Base-by-base conservation (phyloP, 2,888 invertebrate genomes). In the Chymomyza caudatula region DNA sequence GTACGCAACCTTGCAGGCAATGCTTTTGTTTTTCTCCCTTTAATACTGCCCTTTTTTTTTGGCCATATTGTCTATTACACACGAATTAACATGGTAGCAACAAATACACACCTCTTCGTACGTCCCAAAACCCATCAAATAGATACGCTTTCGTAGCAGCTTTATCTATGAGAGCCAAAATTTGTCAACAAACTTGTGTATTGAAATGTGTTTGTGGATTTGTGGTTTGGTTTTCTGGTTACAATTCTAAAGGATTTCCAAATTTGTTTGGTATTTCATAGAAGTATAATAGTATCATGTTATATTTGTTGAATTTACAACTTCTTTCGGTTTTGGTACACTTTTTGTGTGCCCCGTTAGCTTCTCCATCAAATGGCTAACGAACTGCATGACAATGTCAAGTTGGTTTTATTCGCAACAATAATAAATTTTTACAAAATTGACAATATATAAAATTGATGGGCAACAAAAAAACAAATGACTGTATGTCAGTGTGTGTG, bases 351-450 rank as follows among this genome's bases (percentile, higher is more conserved):
- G 25, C 15, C 13, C 5, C 20, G 13, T 47, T 47, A 47, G n/a
- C 20, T 37, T 8, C 29, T 37, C 19, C 51, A 17, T 51, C 64
- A 77, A 77, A 74, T 67, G 63, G 75, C 79, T 75, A 83, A 86
- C 83, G 79, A 83, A 85, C 77, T 83, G 82, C 83, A 85, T 83
- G 83, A 83, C 86, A 83, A 86, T 83, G 86, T 83, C 82, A 78
- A 86, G 77, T 83, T 37, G 29, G 8, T 71, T 85, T 51, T 47
- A 15, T 72, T 85, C 51, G 73, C 71, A 73, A 63, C 72, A 76
- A 74, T 79, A 76, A 85, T 85, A 83, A 78, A 86, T 83, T 86
- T 78, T 74, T 75, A 81, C 73, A 78, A 84, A 86, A 86, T 85
- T 83, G 85, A 84, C 86, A 86, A 84, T 78, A 83, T 37, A 37